phyloP scores from a whole-genome alignment of 2,113 vertebrate genomes.

The Prolemur simus region DNA sequence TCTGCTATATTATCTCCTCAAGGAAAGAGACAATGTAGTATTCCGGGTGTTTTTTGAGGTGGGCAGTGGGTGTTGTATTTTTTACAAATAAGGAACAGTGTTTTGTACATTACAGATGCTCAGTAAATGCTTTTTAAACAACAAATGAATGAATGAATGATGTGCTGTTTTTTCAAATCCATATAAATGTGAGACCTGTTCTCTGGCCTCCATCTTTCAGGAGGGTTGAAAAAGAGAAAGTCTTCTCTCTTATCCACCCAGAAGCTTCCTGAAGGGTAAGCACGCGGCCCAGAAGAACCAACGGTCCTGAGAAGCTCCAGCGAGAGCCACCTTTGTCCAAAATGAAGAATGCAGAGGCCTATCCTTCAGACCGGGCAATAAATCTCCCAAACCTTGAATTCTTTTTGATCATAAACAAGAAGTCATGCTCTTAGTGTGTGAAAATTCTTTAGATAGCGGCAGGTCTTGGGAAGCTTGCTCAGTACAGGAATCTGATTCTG shows the following conservation, averaged over 20 bases:
- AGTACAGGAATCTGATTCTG: neutral
- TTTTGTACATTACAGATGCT: neutral
- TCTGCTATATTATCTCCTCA: neutral
- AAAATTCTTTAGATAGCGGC: slow-evolving; percentile 4
- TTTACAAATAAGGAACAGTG: neutral
- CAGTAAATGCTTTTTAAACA: neutral
- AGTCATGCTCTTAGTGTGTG: neutral
- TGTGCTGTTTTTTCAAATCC: neutral
- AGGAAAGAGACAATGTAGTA: neutral
- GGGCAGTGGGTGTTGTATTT: neutral
- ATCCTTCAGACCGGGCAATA: neutral
- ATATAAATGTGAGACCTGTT: neutral
- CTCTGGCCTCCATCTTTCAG: neutral
- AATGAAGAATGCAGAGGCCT: neutral
- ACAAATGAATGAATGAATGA: neutral
- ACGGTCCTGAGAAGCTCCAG: neutral
- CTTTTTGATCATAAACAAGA: slow-evolving; percentile 45
- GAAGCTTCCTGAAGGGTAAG: neutral
- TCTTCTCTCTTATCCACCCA: neutral
- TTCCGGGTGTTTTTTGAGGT: neutral
- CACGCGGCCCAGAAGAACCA: neutral
- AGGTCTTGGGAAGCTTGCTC: slow-evolving; percentile 45
- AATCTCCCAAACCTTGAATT: neutral
- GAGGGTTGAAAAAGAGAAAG: neutral
- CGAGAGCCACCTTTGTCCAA: neutral